Base-by-base conservation (phyloP, 2,113 vertebrate genomes). In the Tachuris rubrigastra region DNA sequence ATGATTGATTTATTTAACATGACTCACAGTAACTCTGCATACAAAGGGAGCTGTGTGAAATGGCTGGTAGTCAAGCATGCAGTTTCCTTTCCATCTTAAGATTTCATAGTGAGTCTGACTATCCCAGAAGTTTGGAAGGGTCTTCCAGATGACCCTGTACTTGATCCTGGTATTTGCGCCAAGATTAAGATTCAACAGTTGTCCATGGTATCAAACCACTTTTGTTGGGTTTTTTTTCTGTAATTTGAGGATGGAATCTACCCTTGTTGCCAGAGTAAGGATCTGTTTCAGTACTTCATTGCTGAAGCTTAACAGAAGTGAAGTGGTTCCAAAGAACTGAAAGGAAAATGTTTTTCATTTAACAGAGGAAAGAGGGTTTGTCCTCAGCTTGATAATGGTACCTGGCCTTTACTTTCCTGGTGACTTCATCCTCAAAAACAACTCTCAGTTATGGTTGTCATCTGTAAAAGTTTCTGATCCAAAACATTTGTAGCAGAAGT, bases 11-110 rank as follows among this genome's bases (percentile, higher is more conserved):
- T 82, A 86, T 96, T 92, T 85, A 97, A 67, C 68, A 25, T 98
- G 97, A 97, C 92, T 97, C 98, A 98, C 63, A 58, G 95, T 96
- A 97, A 96, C 94, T 89, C 89, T 85, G 90, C 33, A 9, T 94
- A 78, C 91, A 93, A 78, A 95, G 82, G 52, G 79, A 77, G 77
- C 92, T 85, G n/a, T 75, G 44, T 83, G 90, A 84, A 87, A 62
- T 76, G 75, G 60, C 72, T 85, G 76, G 49, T 77, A 85, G 74
- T 87, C 84, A 83, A 80, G 84, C 44, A 71, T 71, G 55, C 23
- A 49, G 68, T 71, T 92, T 68, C 47, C 71, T 3, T 55, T 69
- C 59, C 62, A 18, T 52, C 50, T 85, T n/a, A 81, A 71, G 30
- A 63, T 91, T 95, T 93, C 52, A n/a, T 33, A 55, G 82, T 21